phyloP scores from a whole-genome alignment of 2,888 invertebrate genomes.

The Pyrochroa serraticornis region DNA sequence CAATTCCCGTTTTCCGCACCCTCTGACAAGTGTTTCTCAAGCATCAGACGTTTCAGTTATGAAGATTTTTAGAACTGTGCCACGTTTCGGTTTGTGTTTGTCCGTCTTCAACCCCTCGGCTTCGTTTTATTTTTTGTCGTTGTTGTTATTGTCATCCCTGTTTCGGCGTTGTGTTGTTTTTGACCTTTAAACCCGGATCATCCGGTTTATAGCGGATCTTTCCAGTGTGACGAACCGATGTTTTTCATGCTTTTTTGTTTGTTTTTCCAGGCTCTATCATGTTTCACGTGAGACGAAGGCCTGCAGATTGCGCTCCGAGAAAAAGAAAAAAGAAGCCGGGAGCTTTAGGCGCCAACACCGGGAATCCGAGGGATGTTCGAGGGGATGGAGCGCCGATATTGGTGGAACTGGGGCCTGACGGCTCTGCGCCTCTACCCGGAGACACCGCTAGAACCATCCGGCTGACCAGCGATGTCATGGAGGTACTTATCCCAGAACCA shows the following conservation, averaged over 20 bases:
- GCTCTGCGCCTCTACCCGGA: conserved; percentile 66
- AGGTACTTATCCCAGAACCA: conserved; percentile 55
- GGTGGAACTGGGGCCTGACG: conserved; percentile 82
- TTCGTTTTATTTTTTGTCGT: not conserved
- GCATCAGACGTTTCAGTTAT: conserved; percentile 18
- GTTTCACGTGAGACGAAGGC: conserved; percentile 94
- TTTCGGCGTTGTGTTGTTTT: not conserved
- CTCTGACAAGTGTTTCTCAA: conserved; percentile 15
- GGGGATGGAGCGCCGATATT: conserved; percentile 72
- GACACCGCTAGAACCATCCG: conserved; percentile 69
- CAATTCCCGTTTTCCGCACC: conserved; percentile 25
- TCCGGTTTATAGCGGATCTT: not conserved
- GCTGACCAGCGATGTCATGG: conserved; percentile 68
- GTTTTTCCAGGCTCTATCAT: conserved; percentile 84
- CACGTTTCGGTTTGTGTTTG: conserved; percentile 22
- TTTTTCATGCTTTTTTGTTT: conserved; percentile 34
- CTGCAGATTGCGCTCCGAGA: conserved; percentile 88
- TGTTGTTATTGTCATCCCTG: not conserved
- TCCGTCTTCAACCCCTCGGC: not conserved
- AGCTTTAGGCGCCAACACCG: conserved; percentile 57
- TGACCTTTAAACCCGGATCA: not conserved
- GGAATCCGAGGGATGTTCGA: conserved; percentile 64
- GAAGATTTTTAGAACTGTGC: conserved; percentile 21
- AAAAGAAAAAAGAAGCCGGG: conserved; percentile 82
- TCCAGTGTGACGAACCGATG: not conserved